Conservation (phyloP, 2,113 vertebrate species). For the Taxidea taxus region DNA sequence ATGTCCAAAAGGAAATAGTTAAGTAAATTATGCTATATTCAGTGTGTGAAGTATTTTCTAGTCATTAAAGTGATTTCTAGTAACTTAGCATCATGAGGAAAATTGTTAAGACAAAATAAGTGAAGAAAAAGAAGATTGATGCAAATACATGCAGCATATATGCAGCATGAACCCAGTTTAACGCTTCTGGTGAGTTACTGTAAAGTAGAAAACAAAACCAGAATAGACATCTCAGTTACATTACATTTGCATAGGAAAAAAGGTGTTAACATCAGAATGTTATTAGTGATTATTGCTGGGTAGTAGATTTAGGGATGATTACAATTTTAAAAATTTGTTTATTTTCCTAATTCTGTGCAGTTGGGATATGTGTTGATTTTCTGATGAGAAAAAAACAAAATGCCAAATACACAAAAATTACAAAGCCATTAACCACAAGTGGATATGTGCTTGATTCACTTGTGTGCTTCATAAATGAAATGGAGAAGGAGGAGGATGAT, state of each 20-base stretch:
- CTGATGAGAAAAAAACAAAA: background rate
- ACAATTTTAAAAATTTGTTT: background rate
- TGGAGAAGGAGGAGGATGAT: background rate
- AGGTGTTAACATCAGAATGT: background rate
- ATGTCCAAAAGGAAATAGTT: background rate
- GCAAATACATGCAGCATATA: background rate
- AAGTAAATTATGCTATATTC: background rate
- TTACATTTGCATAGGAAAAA: background rate
- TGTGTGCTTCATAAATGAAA: background rate
- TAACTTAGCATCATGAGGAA: background rate
- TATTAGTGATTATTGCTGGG: background rate
- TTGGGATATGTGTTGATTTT: constrained; percentile 1
- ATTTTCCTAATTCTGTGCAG: background rate
- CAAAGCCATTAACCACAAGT: background rate
- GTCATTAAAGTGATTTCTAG: background rate
- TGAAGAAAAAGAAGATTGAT: background rate
- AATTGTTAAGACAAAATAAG: background rate
- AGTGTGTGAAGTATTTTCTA: background rate
- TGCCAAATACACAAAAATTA: background rate
- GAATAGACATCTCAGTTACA: background rate
- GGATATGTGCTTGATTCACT: background rate
- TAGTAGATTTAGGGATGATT: background rate
- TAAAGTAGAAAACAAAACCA: background rate
- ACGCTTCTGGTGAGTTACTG: background rate
- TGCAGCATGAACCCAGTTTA: background rate